Evolutionary conservation across 2,797 vertebrate species (phyloP), one percentile per base, ranked within the genome.

Genomic region (Xiphophorus birchmanni): DNA sequence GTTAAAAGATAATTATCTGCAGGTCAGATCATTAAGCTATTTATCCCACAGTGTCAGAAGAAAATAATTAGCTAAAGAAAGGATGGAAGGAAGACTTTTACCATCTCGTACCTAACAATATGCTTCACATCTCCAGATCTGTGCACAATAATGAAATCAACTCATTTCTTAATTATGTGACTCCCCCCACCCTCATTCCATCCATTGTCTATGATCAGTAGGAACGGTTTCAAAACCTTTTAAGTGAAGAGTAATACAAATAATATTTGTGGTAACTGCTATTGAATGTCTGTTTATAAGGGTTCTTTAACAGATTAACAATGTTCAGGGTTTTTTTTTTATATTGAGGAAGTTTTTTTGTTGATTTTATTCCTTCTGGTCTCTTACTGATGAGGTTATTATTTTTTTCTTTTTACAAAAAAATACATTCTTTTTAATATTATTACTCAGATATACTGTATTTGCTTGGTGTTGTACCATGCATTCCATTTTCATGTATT

Each of bases 1-100:
- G 81, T 87, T 85, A 82, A 86, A 88, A 80, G 81, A 37, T 77
- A 82, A 77, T 87, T 52, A 90, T 92, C 80, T 80, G 82, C 76
- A 72, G 72, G 80, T 90, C 86, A 90, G 88, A 84, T 83, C 76
- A 74, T 72, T 80, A 84, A 76, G 67, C 73, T 69, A 69, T 86
- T 86, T 84, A 87, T 90, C 78, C 87, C 80, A 73, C 73, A 86
- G 58, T 54, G 77, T 52, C 80, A 87, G 76, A 4, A 32, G 37
- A 35, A 88, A 78, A 87, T 82, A 60, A 82, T 76, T 74, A 40
- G 15, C 63, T 17, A 65, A 65, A 17, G 13, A 74, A 73, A 29
- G 48, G 75, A 47, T 26, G 79, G 37, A 80, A 52, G 17, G 67
- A 52, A 50, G 26, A 79, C 45, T 77, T 81, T 78, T 52, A 80